Conservation (phyloP, 2,797 vertebrate genomes). For the Sciurus vulgaris region DNA sequence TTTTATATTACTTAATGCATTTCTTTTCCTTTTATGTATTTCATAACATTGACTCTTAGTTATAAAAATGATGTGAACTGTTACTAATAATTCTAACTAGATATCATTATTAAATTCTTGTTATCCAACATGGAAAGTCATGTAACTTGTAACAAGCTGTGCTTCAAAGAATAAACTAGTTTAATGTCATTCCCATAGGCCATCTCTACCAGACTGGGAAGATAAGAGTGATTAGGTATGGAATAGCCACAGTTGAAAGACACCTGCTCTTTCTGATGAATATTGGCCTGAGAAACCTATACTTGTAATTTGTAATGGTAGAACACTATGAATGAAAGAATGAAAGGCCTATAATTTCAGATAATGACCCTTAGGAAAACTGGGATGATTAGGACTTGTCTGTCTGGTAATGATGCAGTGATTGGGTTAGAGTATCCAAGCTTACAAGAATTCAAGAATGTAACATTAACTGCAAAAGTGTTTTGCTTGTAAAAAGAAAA, state of each 20-base stretch:
- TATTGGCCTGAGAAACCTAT: neutral
- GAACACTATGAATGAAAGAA: constrained; percentile 13
- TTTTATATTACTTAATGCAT: neutral
- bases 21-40: constrained; percentile 23
- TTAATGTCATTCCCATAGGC: neutral
- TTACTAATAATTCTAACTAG: neutral
- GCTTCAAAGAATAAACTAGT: constrained; percentile 17
- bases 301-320: neutral
- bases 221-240: neutral
- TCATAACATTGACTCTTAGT: neutral
- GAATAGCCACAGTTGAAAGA: neutral
- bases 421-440: neutral
- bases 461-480: neutral
- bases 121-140: neutral
- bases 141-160: neutral
- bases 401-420: neutral
- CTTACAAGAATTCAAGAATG: neutral
- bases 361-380: neutral
- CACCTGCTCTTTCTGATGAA: neutral
- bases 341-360: neutral
- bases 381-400: neutral
- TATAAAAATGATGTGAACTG: neutral
- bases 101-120: neutral
- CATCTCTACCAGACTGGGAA: neutral
- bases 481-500: neutral